Evolutionary conservation across 1,140 invertebrate species (phyloP), one percentile per base, ranked within the genome.

Genomic region (Akabosia matsudoensis): DNA sequence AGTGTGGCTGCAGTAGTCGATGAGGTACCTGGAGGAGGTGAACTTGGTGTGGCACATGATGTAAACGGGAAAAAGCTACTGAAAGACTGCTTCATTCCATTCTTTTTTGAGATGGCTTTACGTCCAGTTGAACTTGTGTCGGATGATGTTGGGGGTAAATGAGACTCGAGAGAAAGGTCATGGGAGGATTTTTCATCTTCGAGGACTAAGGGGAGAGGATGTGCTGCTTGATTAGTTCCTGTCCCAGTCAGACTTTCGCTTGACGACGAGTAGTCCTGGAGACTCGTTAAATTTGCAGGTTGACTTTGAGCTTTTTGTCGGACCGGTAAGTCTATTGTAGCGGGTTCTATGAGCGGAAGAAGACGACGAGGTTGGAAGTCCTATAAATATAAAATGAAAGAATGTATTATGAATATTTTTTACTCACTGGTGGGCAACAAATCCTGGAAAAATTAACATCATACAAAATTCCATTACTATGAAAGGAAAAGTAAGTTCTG

Each of bases 51-150:
- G 3, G 61, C 10, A 22, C 24, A 67, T 30, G 61, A 67, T 13
- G 61, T 67, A 22, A 67, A 67, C 24, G 61, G 61, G 61, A 67
- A 67, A 61, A 61, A 61, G n/a, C 54, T 61, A 24, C 54, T 61
- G 54, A 61, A n/a, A 4, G 54, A 61, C 4, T 61, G 54, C 54
- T 61, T 61, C 54, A 61, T 61, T 22, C 54, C 54, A 61, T 61
- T 24, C 24, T 61, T 61, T 61, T n/a, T 61, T n/a, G n/a, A n/a
- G n/a, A n/a, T n/a, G n/a, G n/a, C 37, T 45, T 45, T n/a, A n/a
- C n/a, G 45, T 51, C n/a, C n/a, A n/a, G n/a, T n/a, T n/a, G n/a
- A n/a, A n/a, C n/a, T n/a, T n/a, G n/a, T n/a, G n/a, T n/a, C n/a
- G n/a, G n/a, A 13, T 51, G n/a, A 10, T 51, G n/a, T n/a, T 51